These are phyloP conservation scores for Agrotis exclamationis DNA, from an alignment of 2,888 invertebrate species.

Conservation along the genomic window DNA sequence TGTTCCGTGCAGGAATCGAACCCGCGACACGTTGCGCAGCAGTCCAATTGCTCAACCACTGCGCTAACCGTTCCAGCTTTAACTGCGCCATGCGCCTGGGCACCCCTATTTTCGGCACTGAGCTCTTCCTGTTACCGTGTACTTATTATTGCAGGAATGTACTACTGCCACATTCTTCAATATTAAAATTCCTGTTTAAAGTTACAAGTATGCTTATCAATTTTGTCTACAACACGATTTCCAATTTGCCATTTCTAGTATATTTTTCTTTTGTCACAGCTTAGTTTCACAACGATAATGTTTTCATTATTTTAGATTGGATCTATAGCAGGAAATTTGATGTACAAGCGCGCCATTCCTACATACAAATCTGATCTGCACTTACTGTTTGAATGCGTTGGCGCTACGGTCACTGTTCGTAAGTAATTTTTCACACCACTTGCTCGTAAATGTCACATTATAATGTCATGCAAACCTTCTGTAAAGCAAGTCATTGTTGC, in stretches of 20 bases:
- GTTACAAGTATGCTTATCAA: too few species aligned
- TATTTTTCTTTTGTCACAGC: not conserved
- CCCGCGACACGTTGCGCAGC: too few species aligned
- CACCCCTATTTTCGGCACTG: too few species aligned
- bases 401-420: slow-evolving; percentile 90
- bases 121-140: not conserved
- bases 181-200: not conserved
- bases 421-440: too few species aligned
- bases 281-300: not conserved
- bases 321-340: slow-evolving; percentile 93
- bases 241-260: not conserved
- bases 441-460: too few species aligned
- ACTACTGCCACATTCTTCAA: not conserved
- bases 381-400: slow-evolving; percentile 90
- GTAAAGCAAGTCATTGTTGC: too few species aligned
- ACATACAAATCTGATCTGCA: slow-evolving; percentile 93
- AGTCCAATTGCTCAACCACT: too few species aligned
- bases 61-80: too few species aligned
- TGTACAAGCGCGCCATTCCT: slow-evolving; percentile 91
- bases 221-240: not conserved
- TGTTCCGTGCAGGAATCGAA: too few species aligned
- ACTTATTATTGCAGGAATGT: not conserved
- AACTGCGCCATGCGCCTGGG: too few species aligned
- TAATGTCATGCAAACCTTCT: too few species aligned
- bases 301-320: slow-evolving; percentile 85